Conservation (phyloP, 2,113 vertebrate species). For the Athene noctua region DNA sequence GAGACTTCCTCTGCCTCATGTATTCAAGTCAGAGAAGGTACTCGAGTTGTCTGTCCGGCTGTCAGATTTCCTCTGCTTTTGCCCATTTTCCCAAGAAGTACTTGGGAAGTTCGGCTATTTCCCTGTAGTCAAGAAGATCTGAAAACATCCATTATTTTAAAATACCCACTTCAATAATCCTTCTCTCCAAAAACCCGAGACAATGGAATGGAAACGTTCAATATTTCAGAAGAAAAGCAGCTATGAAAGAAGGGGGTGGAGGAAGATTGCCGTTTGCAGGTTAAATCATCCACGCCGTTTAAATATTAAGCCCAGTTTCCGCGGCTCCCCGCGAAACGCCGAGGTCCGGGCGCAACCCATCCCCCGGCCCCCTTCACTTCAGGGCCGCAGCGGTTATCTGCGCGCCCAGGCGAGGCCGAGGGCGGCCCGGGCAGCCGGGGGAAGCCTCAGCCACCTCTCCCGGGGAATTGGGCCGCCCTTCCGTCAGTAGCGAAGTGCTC, state of each 20-base stretch:
- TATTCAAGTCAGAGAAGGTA: not conserved
- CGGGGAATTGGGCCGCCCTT: not conserved
- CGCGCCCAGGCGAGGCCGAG: not conserved
- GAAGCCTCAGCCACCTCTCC: rapidly evolving
- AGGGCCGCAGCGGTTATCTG: too few relatives aligned
- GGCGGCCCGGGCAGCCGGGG: not conserved
- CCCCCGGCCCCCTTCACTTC: not conserved
- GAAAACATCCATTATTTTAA: not conserved
- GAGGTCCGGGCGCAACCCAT: not conserved
- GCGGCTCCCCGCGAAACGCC: rapidly evolving
- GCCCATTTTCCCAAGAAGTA: not conserved
- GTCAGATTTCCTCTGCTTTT: not conserved
- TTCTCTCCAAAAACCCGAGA: not conserved
- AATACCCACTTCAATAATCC: not conserved
- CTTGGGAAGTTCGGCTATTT: not conserved
- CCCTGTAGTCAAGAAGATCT: not conserved
- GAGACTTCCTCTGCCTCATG: not conserved
- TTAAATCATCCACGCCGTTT: not conserved
- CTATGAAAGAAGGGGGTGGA: not conserved
- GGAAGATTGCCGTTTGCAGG: not conserved
- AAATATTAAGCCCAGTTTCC: rapidly evolving
- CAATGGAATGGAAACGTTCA: not conserved
- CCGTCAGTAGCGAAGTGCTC: not conserved
- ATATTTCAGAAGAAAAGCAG: not conserved
- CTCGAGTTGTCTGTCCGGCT: not conserved